phyloP scores from a whole-genome alignment of 2,113 vertebrate genomes.

The Brachionichthys hirsutus region DNA sequence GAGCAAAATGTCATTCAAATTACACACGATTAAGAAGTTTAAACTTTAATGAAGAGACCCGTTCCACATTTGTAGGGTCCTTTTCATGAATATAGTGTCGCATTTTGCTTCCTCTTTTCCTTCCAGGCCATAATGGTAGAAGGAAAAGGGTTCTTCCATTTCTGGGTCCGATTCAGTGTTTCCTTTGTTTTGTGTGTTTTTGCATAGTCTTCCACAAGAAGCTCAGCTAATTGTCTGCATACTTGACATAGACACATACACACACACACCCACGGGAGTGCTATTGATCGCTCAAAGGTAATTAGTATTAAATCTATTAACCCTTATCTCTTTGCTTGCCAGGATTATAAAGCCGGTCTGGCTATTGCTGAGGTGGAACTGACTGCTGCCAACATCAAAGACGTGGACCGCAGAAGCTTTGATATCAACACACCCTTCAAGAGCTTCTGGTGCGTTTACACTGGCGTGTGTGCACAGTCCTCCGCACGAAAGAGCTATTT shows the following conservation, averaged over 20 bases:
- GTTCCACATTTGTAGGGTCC: background rate
- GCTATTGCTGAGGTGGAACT: constrained; percentile 88
- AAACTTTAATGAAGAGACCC: constrained; percentile 38
- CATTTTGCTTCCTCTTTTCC: background rate
- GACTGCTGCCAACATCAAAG: constrained; percentile 87
- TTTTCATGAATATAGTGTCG: background rate
- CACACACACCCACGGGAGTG: no score
- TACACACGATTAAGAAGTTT: constrained; percentile 1
- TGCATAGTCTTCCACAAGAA: no score
- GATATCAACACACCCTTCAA: constrained; percentile 97
- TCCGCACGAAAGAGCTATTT: constrained; percentile 10
- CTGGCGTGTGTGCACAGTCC: constrained; percentile 8
- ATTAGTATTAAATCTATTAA: background rate
- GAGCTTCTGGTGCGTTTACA: constrained; percentile 88
- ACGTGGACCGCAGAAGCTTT: constrained; percentile 85
- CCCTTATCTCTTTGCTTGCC: constrained; percentile 6
- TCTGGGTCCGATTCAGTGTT: background rate
- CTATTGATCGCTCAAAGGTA: background rate
- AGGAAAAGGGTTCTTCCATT: background rate
- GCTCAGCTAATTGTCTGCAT: no score
- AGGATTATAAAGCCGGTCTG: constrained; percentile 90
- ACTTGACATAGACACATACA: background rate
- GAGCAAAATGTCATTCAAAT: constrained; percentile 26
- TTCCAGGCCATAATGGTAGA: background rate
- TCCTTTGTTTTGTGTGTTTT: background rate